Percentiles rank a stretch among this genome's conserved stretches.
Evolutionary conservation across 92 coral and sea anemone species (phyloP).

Genomic region (Porites divaricata): DNA sequence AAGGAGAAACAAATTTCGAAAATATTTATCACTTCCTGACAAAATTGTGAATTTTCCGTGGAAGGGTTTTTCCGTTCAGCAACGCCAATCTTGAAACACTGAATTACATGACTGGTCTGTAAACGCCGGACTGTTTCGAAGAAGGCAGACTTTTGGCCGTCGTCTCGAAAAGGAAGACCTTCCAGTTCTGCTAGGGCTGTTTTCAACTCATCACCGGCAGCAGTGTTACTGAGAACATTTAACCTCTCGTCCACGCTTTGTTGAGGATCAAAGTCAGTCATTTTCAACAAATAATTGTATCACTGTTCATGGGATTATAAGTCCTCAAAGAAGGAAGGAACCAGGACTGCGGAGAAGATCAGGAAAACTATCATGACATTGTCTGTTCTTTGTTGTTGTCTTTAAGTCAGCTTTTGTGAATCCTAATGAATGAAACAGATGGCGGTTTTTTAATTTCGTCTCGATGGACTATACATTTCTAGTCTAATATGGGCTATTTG

Average conservation of each 20-base stretch:
- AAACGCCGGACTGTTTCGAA: slow-evolving; percentile 8
- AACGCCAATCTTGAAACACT: slow-evolving; percentile 8
- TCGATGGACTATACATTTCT: too few relatives aligned
- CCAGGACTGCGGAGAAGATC: too few relatives aligned
- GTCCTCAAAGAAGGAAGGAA: too few relatives aligned
- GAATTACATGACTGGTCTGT: slow-evolving; percentile 19
- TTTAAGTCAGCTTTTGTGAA: too few relatives aligned
- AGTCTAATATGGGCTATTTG: too few relatives aligned
- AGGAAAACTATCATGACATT: too few relatives aligned
- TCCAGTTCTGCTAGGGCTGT: background rate
- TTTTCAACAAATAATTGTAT: background rate
- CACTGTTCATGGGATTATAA: too few relatives aligned
- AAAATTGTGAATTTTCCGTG: slow-evolving; percentile 1
- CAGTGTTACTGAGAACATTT: background rate
- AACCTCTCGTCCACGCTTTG: background rate
- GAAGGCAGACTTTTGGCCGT: background rate
- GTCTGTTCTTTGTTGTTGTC: too few relatives aligned
- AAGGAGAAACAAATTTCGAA: slow-evolving; percentile 15
- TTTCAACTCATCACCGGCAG: background rate
- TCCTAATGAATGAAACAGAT: too few relatives aligned
- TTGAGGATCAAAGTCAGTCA: background rate
- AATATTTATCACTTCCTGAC: background rate
- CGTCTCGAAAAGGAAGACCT: slow-evolving; percentile 13
- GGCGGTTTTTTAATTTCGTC: too few relatives aligned
- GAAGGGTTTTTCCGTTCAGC: background rate